These are phyloP conservation scores for Sinohyriopsis cumingii DNA, from an alignment of 2,888 invertebrate genomes.

Conservation along the genomic window DNA sequence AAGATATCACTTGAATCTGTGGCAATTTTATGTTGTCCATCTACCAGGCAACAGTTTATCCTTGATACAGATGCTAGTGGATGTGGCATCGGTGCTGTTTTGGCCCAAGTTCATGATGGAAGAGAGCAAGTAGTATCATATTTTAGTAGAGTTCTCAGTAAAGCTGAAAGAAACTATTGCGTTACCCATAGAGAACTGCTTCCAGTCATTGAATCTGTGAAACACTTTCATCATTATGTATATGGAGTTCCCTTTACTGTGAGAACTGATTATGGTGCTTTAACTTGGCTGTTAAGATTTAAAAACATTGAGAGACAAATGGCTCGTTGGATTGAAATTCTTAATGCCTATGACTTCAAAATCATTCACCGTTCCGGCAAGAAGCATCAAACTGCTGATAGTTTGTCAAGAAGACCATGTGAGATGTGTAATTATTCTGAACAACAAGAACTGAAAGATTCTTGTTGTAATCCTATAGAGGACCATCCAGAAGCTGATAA, in stretches of 20 bases:
- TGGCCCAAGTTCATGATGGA: neutral
- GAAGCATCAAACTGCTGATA: conserved; percentile 2
- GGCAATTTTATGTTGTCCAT: conserved; percentile 2
- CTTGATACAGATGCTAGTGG: conserved; percentile 4
- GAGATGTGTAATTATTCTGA: conserved; percentile 2
- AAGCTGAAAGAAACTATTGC: conserved; percentile 19
- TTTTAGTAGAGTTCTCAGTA: conserved; percentile 15
- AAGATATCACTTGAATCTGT: neutral
- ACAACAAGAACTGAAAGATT: neutral
- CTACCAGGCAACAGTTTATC: conserved; percentile 2
- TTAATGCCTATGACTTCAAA: conserved; percentile 5
- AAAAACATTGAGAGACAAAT: conserved; percentile 10
- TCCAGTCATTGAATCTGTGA: conserved; percentile 3
- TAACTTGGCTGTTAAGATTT: conserved; percentile 4
- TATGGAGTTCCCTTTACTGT: conserved; percentile 3
- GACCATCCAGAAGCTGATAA: too few relatives aligned
- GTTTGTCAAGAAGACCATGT: conserved; percentile 1
- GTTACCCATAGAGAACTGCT: conserved; percentile 3
- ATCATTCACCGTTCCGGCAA: neutral
- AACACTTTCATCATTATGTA: conserved; percentile 3
- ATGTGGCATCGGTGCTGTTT: neutral
- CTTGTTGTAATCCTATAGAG: too few relatives aligned
- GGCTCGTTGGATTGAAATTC: conserved; percentile 9
- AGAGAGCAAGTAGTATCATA: conserved; percentile 20
- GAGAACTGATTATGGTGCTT: conserved; percentile 5